Base-by-base conservation (phyloP, 2,797 vertebrate species). In the Premnoplex brunnescens region DNA sequence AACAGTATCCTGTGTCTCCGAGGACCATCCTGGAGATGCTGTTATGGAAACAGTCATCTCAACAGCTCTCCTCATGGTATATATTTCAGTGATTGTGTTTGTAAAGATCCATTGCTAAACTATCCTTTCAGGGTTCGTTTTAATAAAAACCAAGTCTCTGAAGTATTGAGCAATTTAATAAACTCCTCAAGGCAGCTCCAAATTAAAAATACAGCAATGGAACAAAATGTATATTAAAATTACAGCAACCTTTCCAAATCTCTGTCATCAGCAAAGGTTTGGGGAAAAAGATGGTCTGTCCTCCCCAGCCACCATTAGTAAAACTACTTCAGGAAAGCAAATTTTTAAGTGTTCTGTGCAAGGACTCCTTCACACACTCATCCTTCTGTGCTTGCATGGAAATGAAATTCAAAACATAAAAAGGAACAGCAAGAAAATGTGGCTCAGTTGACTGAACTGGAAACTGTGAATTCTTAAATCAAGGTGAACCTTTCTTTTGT, bases 1-100 rank as follows among this genome's bases (percentile, higher is more conserved):
- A 96, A 95, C 95, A 71, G 80, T 7, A 37, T 48, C 90, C 84
- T 79, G 74, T 95, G 91, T 82, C 91, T 72, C 51, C 27, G 69
- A 82, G 91, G 92, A 80, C 13, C 89, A 69, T 63, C 37, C 88
- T 56, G 94, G 58, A 84, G 88, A 77, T 80, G 96, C 97, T 96
- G 92, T 93, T 95, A 97, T 85, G 95, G 96, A 92, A 93, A 97
- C 95, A 86, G 39, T 26, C 67, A 55, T 88, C 89, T 74, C n/a
- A 73, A 76, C 76, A 93, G 95, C 92, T 94, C 78, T 56, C 85
- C 91, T 46, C 67, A 14, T 16, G n/a, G 55, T 84, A 55, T 23
- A 2, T 27, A n/a, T 54, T 83, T 67, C 91, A 95, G 15, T 62
- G 68, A 37, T 9, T 81, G 69, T 88, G 66, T 84, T 78, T 44